Evolutionary conservation across 2,797 vertebrate genomes (phyloP), one percentile per base, ranked within the genome.

Genomic region (Holocentrus rufus): DNA sequence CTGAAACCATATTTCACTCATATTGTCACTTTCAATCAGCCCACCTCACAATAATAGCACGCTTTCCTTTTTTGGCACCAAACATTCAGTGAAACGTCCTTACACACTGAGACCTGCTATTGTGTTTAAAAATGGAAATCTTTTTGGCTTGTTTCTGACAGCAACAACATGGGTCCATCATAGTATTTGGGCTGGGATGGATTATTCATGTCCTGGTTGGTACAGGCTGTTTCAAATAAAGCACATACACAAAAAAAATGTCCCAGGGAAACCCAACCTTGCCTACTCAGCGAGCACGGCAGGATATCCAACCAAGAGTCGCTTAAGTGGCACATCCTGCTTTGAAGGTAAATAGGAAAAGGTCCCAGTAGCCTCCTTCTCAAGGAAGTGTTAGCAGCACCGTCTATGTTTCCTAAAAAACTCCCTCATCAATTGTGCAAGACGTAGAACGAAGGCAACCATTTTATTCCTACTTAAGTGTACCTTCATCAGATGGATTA

Each of bases 211-310:
- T 9, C 46, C 55, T 31, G 11, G 25, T 11, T 17, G 7, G 3
- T 58, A 59, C 53, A 1, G 18, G 22, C 17, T 42, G 42, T 65
- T 73, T 60, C 22, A 56, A 72, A 42, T 25, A 14, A 6, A 14
- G 11, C 15, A 55, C 10, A 52, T 27, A n/a, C 34, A 17, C 13
- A 61, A 62, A 31, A 50, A 25, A n/a, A n/a, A n/a, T 47, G 20
- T 49, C 49, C 31, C 3, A 49, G 62, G 36, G 8, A 78, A 69
- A 50, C 23, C 62, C 47, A 58, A 22, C 20, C 39, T 75, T 27
- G 72, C 39, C 42, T 42, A 55, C 50, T 75, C 27, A 63, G 67
- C 55, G 25, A 74, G 59, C 71, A 79, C 47, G 78, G 79, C 81
- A 69, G 77, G 79, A 80, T 72, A 77, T 79, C 72, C 65, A 77